A percentile compares a stretch with the other conserved stretches of the same genome.
These are phyloP conservation scores for Spea hammondii DNA, from an alignment of 2,797 vertebrate genomes.

Conservation along the genomic window DNA sequence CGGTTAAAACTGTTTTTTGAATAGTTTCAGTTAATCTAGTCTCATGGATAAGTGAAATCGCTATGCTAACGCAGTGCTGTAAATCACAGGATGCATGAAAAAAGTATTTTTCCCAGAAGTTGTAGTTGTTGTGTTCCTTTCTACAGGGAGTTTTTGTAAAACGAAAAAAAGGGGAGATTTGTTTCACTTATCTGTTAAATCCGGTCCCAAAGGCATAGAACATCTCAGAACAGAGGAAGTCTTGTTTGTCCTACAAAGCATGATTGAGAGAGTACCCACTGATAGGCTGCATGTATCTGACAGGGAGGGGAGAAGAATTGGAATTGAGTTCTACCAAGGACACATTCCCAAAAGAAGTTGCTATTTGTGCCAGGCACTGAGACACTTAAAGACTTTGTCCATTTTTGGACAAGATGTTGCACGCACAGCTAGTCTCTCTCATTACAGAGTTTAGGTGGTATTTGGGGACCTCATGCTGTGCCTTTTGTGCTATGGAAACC, in stretches of 20 bases:
- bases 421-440: slow-evolving; percentile 24
- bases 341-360: slow-evolving; percentile 45
- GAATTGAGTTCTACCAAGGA: slow-evolving; percentile 33
- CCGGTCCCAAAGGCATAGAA: slow-evolving; percentile 39
- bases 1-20: slow-evolving; percentile 9
- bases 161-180: slow-evolving; percentile 22
- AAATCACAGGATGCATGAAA: slow-evolving; percentile 24
- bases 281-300: slow-evolving; percentile 38
- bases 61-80: slow-evolving; percentile 14
- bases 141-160: slow-evolving; percentile 33
- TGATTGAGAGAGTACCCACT: slow-evolving; percentile 49
- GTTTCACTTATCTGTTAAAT: slow-evolving; percentile 42
- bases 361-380: slow-evolving; percentile 42
- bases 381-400: slow-evolving; percentile 51
- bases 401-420: slow-evolving; percentile 51
- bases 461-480: slow-evolving; percentile 39
- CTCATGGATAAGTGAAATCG: slow-evolving; percentile 21
- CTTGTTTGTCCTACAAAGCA: slow-evolving; percentile 47
- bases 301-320: slow-evolving; percentile 38
- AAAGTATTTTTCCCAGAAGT: slow-evolving; percentile 26
- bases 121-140: slow-evolving; percentile 17
- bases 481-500: slow-evolving; percentile 23
- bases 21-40: slow-evolving; percentile 33
- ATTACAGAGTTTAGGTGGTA: slow-evolving; percentile 39
- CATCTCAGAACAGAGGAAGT: slow-evolving; percentile 36